These are phyloP conservation scores for Grus americana DNA, from an alignment of 2,113 vertebrate genomes.

Conservation along the genomic window DNA sequence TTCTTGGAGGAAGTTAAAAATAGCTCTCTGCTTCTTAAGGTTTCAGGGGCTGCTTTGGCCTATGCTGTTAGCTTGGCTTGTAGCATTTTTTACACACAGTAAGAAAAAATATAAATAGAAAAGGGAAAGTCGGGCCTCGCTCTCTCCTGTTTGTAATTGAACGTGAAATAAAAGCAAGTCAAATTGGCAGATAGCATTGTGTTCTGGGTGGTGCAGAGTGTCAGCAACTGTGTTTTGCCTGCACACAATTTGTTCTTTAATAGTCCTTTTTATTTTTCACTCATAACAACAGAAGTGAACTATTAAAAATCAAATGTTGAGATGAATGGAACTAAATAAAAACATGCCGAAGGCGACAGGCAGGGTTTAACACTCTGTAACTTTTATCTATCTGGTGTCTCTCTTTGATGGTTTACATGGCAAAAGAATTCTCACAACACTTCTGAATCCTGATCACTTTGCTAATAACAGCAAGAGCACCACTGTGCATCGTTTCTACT, in stretches of 20 bases:
- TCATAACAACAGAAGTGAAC: constrained; percentile 34
- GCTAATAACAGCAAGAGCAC: neutral
- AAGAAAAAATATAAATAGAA: constrained; percentile 20
- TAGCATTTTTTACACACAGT: neutral
- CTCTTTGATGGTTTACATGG: constrained; percentile 47
- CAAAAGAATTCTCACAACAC: constrained; percentile 26
- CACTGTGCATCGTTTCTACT: neutral
- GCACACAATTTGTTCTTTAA: constrained; percentile 38
- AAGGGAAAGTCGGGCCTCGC: neutral
- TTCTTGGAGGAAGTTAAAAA: constrained; percentile 42
- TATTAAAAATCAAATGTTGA: constrained; percentile 56
- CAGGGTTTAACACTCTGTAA: constrained; percentile 21
- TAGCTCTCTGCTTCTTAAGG: neutral
- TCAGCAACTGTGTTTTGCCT: constrained; percentile 12
- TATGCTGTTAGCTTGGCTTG: neutral
- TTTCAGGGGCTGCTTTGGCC: neutral
- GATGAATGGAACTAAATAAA: constrained; percentile 65
- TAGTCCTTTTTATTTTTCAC: constrained; percentile 46
- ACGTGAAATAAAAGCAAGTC: constrained; percentile 59
- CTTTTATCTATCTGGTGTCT: constrained; percentile 45
- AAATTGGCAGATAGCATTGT: constrained; percentile 31
- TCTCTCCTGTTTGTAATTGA: constrained; percentile 20
- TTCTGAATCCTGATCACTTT: constrained; percentile 32
- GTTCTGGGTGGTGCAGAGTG: constrained; percentile 12
- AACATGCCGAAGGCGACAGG: constrained; percentile 13